Evolutionary conservation across 2,888 invertebrate genomes (phyloP).

Genomic region (Torymus aiolomorphi): DNA sequence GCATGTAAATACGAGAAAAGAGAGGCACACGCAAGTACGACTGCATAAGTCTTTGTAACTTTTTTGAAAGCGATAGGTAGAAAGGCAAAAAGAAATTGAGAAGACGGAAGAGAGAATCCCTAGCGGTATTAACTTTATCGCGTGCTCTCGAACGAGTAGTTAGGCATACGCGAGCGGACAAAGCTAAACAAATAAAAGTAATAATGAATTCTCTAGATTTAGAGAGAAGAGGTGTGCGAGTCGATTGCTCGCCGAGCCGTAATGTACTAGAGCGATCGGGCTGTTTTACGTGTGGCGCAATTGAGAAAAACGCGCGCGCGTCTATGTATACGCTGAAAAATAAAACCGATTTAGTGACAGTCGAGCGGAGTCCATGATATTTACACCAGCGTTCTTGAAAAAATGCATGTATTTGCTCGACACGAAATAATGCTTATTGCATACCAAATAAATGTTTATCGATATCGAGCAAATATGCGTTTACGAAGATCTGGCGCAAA

Average conservation of each 20-base stretch:
- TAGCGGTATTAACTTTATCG: constrained; percentile 45
- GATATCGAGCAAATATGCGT: constrained; percentile 18
- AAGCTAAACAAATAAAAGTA: constrained; percentile 40
- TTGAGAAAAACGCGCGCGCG: background rate
- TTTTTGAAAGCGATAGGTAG: constrained; percentile 56
- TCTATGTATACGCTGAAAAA: constrained; percentile 46
- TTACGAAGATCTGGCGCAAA: constrained; percentile 27
- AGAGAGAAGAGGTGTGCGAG: background rate
- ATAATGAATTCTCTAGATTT: constrained; percentile 41
- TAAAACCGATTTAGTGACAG: constrained; percentile 20
- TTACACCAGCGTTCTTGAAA: constrained; percentile 26
- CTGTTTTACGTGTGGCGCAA: constrained; percentile 30
- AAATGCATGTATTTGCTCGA: background rate
- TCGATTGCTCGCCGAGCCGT: constrained; percentile 24
- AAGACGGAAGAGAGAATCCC: constrained; percentile 12
- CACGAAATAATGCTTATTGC: constrained; percentile 9
- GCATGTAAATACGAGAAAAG: constrained; percentile 58
- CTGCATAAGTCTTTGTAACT: constrained; percentile 58
- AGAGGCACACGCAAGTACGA: constrained; percentile 43
- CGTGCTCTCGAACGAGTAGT: constrained; percentile 43
- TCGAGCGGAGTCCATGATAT: constrained; percentile 5
- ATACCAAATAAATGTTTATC: background rate
- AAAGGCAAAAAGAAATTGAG: constrained; percentile 13
- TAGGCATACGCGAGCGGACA: constrained; percentile 35
- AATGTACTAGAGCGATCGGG: constrained; percentile 19